Evolutionary conservation across 2,797 vertebrate species (phyloP).

Genomic region (Microhierax caerulescens): DNA sequence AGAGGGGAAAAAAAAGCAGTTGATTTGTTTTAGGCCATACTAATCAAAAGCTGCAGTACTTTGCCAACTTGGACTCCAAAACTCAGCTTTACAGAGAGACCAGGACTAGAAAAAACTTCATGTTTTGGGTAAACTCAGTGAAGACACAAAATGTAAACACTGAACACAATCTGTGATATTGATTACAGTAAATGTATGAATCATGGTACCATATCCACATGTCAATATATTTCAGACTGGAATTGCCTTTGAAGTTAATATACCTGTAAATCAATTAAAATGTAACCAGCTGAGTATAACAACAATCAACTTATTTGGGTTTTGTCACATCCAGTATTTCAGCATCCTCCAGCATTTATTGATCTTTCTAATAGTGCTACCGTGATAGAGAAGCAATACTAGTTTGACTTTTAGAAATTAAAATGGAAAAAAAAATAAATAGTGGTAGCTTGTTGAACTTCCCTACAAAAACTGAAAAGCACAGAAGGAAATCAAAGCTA

Average conservation of each 20-base stretch:
- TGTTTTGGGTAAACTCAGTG: constrained; percentile 27
- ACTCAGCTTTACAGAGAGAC: neutral
- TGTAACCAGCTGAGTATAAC: neutral
- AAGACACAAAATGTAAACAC: neutral
- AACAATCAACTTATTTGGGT: neutral
- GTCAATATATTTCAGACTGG: neutral
- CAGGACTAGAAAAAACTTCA: neutral
- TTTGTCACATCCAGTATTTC: neutral
- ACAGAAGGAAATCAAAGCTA: neutral
- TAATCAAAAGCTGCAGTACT: neutral
- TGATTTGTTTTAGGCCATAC: neutral
- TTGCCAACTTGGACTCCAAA: constrained; percentile 5
- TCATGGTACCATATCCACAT: neutral
- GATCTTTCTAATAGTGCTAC: neutral
- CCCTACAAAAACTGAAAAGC: neutral
- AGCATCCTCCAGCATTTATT: neutral
- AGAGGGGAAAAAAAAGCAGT: neutral
- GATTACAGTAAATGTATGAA: constrained; percentile 38
- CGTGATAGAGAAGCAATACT: neutral
- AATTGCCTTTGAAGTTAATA: constrained; percentile 3
- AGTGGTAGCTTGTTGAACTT: neutral
- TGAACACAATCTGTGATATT: constrained; percentile 48
- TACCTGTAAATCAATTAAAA: constrained; percentile 29
- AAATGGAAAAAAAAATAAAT: neutral
- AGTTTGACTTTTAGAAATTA: neutral